Evolutionary conservation across 2,113 vertebrate species (phyloP), one percentile per base, ranked within the genome.

Genomic region (Toxotes jaculatrix): DNA sequence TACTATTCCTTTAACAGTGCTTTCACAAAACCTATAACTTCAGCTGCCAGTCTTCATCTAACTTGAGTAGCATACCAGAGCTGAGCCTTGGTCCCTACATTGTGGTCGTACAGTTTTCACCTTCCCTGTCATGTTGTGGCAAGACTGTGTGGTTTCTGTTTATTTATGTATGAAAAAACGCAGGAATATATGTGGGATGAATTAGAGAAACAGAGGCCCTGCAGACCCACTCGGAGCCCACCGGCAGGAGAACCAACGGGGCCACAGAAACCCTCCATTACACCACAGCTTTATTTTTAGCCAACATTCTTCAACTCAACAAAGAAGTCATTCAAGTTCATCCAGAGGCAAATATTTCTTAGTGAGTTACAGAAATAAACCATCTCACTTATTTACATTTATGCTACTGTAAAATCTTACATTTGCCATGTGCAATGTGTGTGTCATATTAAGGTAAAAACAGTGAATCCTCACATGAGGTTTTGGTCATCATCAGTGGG

Each of bases 111-210:
- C 63, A 87, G 79, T 90, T 89, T 83, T 88, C 86, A 87, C 88
- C 82, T 88, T 79, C 23, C 59, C 62, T 77, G 80, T 77, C 81
- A 83, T 57, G 38, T 31, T 0, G 49, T 45, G 66, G 76, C 80
- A 77, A 72, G 84, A 67, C 89, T 62, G 36, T 64, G 38, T 72
- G 77, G 65, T 83, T 86, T 86, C 70, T 91, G 88, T 94, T 93
- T 93, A 90, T 94, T 93, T 90, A 83, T 89, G 65, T 79, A 81
- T 88, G 81, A 85, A 92, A 92, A 90, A 83, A 76, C 47, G 27
- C 49, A 80, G 78, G 62, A 84, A 79, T 87, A 87, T 89, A 78
- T 77, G 74, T 67, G 77, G 74, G 23, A 77, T 57, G 63, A 86
- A 86, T 64, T 49, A 77, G 74, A 78, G 85, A 75, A 60, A 60